phyloP scores from a whole-genome alignment of 2,888 invertebrate species.

The Synergus itoensis region DNA sequence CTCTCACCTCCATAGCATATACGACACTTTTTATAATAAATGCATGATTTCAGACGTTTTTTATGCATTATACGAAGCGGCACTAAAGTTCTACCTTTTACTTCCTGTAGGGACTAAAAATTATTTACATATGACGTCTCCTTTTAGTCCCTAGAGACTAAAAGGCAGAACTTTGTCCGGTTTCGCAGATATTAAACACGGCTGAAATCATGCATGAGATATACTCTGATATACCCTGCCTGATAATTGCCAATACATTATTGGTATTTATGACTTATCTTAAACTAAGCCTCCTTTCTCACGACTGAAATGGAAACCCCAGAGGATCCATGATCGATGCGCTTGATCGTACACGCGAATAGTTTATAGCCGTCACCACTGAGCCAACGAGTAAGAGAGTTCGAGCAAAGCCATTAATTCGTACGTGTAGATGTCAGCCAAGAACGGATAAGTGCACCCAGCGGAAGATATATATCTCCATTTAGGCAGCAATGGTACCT shows the following conservation, averaged over 20 bases:
- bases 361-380: conserved; percentile 68
- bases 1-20: too few species aligned
- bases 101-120: too few species aligned
- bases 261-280: conserved; percentile 20
- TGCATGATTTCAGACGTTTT: too few species aligned
- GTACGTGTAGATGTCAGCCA: conserved; percentile 75
- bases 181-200: too few species aligned
- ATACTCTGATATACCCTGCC: too few species aligned
- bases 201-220: too few species aligned
- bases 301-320: conserved; percentile 13
- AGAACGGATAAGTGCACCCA: conserved; percentile 75
- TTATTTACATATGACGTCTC: too few species aligned
- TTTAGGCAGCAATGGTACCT: conserved; percentile 72
- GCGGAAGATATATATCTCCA: conserved; percentile 75
- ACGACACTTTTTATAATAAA: too few species aligned
- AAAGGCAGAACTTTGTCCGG: too few species aligned
- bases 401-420: conserved; percentile 73
- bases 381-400: conserved; percentile 59
- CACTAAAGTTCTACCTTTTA: too few species aligned
- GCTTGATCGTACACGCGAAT: conserved; percentile 61
- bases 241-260: not conserved
- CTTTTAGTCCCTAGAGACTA: too few species aligned
- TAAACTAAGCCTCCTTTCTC: not conserved
- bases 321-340: conserved; percentile 61
- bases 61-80: too few species aligned